Base-by-base conservation (phyloP, 1,140 invertebrate genomes). In the Drosophila kanapiae region DNA sequence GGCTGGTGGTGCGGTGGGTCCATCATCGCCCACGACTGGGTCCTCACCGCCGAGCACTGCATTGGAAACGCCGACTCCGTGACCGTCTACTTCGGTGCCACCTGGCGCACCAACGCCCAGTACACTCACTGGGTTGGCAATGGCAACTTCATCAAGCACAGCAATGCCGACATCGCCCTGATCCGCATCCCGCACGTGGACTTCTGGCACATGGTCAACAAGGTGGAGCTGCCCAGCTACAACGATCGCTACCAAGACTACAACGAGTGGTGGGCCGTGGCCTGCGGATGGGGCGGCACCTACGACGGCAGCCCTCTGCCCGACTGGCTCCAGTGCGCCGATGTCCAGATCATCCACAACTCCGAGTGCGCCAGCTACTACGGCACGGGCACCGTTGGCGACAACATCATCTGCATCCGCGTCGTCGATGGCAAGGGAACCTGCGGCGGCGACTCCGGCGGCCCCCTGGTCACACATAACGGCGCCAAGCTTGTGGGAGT, bases 361-460 rank as follows among this genome's bases (percentile, higher is more conserved):
- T 35, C 29, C 16, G 70, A 75, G 51, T 75, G 72, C 51, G 16
- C 35, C 35, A 14, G 31, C 23, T 31, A 33, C 58, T 75, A 75
- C 51, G 71, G 68, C 37, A 59, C 45, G 16, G 48, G 48, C 48
- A 45, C 29, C 18, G 58, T 75, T 1, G 40, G 58, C 8, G 72
- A 75, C 67, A 60, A 61, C 38, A 78, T 62, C 47, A 72, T 87
- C 49, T 87, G 83, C 53, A 65, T 75, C 29, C 48, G 70, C 31
- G 64, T 68, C 0, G 33, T 38, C 4, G 31, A 60, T n/a, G 82
- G 75, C 37, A 74, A 31, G 53, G 77, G 75, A 5, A 84, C 81
- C 1, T 87, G 84, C 64, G 69, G 78, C 9, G 94, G 94, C 61
- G 94, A 94, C 90, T 94, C 93, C 61, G 94, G 94, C 57, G 94